Evolutionary conservation across 1,140 invertebrate species (phyloP), one percentile per base, ranked within the genome.

Genomic region (Eueides isabella): DNA sequence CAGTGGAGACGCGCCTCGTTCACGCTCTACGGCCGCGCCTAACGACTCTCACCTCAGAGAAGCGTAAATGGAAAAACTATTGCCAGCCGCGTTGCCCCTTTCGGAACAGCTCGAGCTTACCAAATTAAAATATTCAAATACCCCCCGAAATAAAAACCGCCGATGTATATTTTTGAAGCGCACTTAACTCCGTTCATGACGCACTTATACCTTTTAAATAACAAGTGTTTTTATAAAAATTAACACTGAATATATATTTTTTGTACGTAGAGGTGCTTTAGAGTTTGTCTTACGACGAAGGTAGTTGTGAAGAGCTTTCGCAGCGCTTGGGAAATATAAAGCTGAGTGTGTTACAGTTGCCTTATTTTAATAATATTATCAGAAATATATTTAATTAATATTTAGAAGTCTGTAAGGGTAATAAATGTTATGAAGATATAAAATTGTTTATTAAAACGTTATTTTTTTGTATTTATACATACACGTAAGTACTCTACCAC

Each of bases 71-170:
- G 66, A n/a, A 41, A 41, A 67, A 68, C 66, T 71, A 71, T 63
- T 48, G 44, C 67, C 23, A 31, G 61, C 35, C 61, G 30, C 35
- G 19, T n/a, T 12, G n/a, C 23, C 61, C 69, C 69, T 71, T 71
- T 71, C 35, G 12, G 26, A 44, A 9, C 62, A 4, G 61, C 69
- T 63, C 69, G 69, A 64, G 69, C 69, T 29, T 63, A 62, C 35
- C 69, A 64, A 64, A 71, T 71, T 64, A 71, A 63, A 71, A 64
- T 35, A 65, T 71, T 71, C 61, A 64, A 41, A 62, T 41, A 35
- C 48, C 48, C 33, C 19, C 19, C 35, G 33, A 55, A 33, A 55
- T n/a, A 68, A 55, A 33, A 48, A 41, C 14, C 48, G 44, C 44
- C 28, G 48, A 67, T 55, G 66, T 69, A 61, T 69, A 69, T 33